Conservation (phyloP, 2,113 vertebrate species). For the Microtus pennsylvanicus region DNA sequence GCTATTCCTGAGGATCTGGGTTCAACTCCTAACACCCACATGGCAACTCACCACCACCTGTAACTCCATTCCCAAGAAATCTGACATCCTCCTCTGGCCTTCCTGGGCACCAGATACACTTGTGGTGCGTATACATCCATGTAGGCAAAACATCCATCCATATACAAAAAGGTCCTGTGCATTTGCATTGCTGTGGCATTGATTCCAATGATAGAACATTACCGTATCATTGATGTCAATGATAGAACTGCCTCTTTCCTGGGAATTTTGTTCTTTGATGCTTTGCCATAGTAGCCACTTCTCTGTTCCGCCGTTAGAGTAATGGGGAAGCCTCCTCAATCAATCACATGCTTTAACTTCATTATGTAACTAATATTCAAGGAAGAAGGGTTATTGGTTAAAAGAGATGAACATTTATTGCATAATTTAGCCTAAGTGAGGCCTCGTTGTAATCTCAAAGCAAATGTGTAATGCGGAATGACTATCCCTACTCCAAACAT, state of each 20-base stretch:
- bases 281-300: neutral
- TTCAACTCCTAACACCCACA: neutral
- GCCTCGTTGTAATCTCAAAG: neutral
- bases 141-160: neutral
- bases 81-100: neutral
- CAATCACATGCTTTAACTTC: neutral
- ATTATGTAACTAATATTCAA: constrained; percentile 39
- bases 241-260: neutral
- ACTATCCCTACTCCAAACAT: neutral
- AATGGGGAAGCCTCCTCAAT: neutral
- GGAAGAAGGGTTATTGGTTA: neutral
- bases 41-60: neutral
- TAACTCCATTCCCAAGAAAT: neutral
- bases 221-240: neutral
- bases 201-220: neutral
- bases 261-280: neutral
- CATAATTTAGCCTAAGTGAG: neutral
- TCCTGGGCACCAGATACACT: neutral
- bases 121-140: neutral
- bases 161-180: neutral
- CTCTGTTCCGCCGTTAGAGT: neutral
- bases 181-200: neutral
- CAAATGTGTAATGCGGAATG: neutral
- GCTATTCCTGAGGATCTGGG: neutral
- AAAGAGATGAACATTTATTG: neutral